phyloP scores from a whole-genome alignment of 2,797 vertebrate species.

The Eleutherodactylus coqui region DNA sequence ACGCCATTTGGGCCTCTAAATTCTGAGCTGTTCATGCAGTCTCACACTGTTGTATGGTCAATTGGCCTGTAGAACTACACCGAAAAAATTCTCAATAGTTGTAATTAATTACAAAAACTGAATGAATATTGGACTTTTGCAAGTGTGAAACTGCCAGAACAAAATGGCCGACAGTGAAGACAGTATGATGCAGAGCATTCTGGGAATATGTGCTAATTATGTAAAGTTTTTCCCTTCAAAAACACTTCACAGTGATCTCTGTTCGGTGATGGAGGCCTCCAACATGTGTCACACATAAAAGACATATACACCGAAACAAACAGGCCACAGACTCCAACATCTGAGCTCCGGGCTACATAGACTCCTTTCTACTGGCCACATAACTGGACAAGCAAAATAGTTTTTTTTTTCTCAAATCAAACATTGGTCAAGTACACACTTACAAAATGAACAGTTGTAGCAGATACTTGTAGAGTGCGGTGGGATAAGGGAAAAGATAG shows the following conservation, averaged over 20 bases:
- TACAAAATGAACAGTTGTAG: constrained; percentile 39
- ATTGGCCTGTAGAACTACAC: neutral
- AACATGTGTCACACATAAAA: constrained; percentile 20
- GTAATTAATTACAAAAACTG: neutral
- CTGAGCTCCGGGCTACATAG: neutral
- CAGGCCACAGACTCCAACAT: constrained; percentile 13
- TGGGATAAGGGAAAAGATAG: constrained; percentile 12
- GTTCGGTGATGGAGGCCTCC: neutral
- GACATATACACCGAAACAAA: constrained; percentile 31
- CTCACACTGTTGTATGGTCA: neutral
- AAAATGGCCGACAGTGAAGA: constrained; percentile 14
- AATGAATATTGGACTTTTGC: neutral
- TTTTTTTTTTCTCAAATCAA: neutral
- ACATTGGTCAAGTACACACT: constrained; percentile 28
- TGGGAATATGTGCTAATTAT: constrained; percentile 8
- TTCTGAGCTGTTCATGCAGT: constrained; percentile 9
- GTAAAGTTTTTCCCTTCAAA: neutral
- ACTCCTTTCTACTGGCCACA: neutral
- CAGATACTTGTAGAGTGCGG: constrained; percentile 39
- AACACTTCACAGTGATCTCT: neutral
- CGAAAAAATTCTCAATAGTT: neutral
- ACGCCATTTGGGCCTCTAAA: neutral
- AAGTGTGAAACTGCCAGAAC: constrained; percentile 15
- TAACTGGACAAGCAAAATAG: constrained; percentile 13
- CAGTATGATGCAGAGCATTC: constrained; percentile 13